Base-by-base conservation (phyloP, 2,888 invertebrate species). In the Agonopterix subpropinquella region DNA sequence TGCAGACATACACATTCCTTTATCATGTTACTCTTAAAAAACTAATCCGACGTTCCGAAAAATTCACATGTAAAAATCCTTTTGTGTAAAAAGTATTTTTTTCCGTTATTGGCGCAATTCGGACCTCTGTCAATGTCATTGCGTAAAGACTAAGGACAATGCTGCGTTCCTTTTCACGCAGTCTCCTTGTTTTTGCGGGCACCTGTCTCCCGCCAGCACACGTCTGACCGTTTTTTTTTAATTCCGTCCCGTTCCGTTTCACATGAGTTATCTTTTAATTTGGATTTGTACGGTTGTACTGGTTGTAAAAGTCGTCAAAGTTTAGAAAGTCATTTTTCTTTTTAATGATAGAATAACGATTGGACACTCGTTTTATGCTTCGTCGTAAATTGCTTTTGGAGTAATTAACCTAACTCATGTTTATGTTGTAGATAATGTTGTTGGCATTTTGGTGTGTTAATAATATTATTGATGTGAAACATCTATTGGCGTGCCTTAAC, bases 61-160 rank as follows among this genome's bases (percentile, higher is more conserved):
- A 47, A 43, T 43, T 44, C 39, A 48, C 41, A 44, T 43, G 47
- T 35, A 47, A 47, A 36, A 36, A 36, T 11, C 36, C 11, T 41
- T 56, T 57, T 55, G 50, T 54, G 53, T 47, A 53, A 55, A 57
- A 54, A 55, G 41, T 13, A 13, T 53, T 64, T 62, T 66, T 61
- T 63, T 59, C 51, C 59, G 49, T 62, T 62, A 66, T 65, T 61
- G 64, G 59, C 55, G 52, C 42, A 45, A 49, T 39, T 50, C 44
- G 36, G 55, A 71, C 72, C 72, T 61, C 52, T 64, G 63, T 73
- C 72, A 73, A 58, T 65, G 70, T 71, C 67, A 66, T 49, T 8
- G 43, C 45, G 43, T 45, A 50, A 13, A 13, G 13, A 13, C 13
- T 50, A 47, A 28, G 28, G 62, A 60, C 62, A 59, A 55, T 55